These are phyloP conservation scores for Oryctes rhinoceros DNA, from an alignment of 1,140 invertebrate species.

Conservation along the genomic window DNA sequence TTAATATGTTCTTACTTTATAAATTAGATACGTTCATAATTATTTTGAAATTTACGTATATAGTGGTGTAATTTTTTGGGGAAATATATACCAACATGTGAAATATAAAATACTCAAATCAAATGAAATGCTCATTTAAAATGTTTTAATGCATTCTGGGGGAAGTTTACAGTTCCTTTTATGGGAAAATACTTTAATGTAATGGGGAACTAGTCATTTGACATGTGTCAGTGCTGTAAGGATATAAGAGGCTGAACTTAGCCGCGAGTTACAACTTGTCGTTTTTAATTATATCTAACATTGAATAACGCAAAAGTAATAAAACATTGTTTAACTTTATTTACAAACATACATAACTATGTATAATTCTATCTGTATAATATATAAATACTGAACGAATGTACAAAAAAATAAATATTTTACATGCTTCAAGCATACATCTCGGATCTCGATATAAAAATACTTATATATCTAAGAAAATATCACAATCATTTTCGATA, in stretches of 20 bases:
- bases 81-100: too few species aligned
- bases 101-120: too few species aligned
- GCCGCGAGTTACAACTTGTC: too few species aligned
- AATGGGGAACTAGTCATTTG: too few species aligned
- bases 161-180: neutral
- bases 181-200: too few species aligned
- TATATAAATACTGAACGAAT: constrained; percentile 39
- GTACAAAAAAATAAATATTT: constrained; percentile 41
- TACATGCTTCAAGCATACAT: constrained; percentile 40
- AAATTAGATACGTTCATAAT: too few species aligned
- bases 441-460: constrained; percentile 28
- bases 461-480: constrained; percentile 37
- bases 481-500: constrained; percentile 39
- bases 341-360: constrained; percentile 34
- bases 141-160: neutral
- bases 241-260: too few species aligned
- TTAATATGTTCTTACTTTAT: too few species aligned
- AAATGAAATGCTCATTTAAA: too few species aligned
- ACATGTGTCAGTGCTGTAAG: too few species aligned
- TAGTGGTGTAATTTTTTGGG: neutral
- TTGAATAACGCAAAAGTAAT: neutral
- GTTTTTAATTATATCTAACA: too few species aligned
- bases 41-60: neutral
- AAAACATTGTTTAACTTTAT: constrained; percentile 35
- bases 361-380: constrained; percentile 30